phyloP scores from a whole-genome alignment of 1,140 invertebrate species.

The Harpegnathos saltator region DNA sequence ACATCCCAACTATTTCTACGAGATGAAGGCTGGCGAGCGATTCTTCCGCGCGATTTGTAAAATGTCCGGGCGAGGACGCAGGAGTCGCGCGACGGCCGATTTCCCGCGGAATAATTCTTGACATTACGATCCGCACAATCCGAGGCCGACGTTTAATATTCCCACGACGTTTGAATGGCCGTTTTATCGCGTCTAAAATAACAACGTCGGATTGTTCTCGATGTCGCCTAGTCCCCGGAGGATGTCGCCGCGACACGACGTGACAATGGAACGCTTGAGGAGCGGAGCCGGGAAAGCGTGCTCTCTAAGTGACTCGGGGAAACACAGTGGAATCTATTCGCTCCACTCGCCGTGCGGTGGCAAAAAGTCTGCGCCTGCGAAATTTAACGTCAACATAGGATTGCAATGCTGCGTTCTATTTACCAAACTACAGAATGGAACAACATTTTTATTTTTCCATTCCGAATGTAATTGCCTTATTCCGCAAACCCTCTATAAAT shows the following conservation, averaged over 20 bases:
- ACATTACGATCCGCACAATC: background rate
- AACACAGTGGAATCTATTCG: background rate
- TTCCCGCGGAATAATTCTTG: background rate
- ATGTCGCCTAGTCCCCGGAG: slow-evolving; percentile 14
- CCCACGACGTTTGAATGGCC: slow-evolving; percentile 3
- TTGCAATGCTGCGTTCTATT: too few species aligned
- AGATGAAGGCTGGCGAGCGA: background rate
- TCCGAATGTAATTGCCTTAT: background rate
- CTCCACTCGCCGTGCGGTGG: background rate
- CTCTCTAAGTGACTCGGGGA: background rate
- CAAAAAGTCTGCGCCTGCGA: background rate
- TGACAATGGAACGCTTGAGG: background rate
- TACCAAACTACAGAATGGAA: too few species aligned
- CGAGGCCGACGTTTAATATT: slow-evolving; percentile 23
- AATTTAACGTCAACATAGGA: too few species aligned
- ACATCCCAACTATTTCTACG: slow-evolving; percentile 9
- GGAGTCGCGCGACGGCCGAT: background rate
- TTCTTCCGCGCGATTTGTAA: background rate
- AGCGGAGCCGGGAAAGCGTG: background rate
- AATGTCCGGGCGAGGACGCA: background rate
- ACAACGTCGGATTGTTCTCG: slow-evolving; percentile 19
- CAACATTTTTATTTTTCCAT: too few species aligned
- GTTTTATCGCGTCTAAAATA: slow-evolving; percentile 30
- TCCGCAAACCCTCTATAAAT: background rate
- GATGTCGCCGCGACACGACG: background rate